phyloP scores from a whole-genome alignment of 2,113 vertebrate genomes.

The Thalassarche chlororhynchos region DNA sequence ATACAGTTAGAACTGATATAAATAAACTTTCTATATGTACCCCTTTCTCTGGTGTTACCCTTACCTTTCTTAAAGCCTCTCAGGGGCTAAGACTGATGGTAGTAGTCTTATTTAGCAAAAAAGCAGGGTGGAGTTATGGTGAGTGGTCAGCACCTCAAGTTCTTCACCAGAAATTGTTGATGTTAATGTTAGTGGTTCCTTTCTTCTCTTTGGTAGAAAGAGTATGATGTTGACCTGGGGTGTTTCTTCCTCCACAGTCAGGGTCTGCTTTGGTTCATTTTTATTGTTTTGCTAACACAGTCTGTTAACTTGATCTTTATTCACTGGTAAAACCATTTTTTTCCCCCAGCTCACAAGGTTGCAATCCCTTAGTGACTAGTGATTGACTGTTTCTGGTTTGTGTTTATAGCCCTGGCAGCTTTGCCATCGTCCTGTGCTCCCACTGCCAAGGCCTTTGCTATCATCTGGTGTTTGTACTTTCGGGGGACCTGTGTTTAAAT shows the following conservation, averaged over 20 bases:
- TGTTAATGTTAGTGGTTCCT: background rate
- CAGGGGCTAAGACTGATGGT: accelerated
- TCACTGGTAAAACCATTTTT: background rate
- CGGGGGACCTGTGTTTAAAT: background rate
- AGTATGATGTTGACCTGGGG: background rate
- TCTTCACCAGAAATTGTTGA: background rate
- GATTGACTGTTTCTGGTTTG: background rate
- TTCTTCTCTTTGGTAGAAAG: background rate
- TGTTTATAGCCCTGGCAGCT: background rate
- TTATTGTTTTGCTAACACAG: background rate
- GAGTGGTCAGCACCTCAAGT: background rate
- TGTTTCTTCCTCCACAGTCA: accelerated
- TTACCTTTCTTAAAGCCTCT: background rate
- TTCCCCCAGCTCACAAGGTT: background rate
- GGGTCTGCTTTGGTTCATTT: background rate
- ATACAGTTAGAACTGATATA: background rate
- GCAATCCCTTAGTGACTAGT: background rate
- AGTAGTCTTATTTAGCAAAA: background rate
- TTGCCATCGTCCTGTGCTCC: background rate
- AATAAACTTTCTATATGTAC: accelerated
- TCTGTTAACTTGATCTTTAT: background rate
- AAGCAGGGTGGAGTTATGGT: background rate
- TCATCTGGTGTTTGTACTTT: background rate
- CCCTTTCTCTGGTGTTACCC: background rate
- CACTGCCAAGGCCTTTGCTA: background rate